Conservation (phyloP, 1,140 invertebrate genomes). For the Drosophila albomicans region DNA sequence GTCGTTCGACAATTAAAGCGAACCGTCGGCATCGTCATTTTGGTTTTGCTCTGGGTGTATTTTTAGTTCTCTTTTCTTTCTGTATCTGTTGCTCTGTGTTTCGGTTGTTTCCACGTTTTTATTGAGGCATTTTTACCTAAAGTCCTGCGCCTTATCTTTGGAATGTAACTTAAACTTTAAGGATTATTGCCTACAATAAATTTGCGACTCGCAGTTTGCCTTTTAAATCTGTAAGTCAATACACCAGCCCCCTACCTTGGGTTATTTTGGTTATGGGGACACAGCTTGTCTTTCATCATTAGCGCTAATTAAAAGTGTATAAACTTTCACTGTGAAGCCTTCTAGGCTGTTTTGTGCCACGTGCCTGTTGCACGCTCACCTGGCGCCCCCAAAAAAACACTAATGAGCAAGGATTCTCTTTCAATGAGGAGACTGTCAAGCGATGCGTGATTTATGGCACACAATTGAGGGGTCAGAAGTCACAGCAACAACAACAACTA, state of each 20-base stretch:
- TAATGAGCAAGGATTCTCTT: conserved; percentile 41
- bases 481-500: conserved; percentile 43
- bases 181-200: conserved; percentile 84
- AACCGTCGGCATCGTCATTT: conserved; percentile 35
- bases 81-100: background rate
- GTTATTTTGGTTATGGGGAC: background rate
- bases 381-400: conserved; percentile 33
- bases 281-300: conserved; percentile 69
- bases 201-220: conserved; percentile 56
- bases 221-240: conserved; percentile 72
- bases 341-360: conserved; percentile 39
- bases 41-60: conserved; percentile 24
- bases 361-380: conserved; percentile 63
- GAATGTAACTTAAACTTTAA: conserved; percentile 84
- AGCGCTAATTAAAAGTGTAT: conserved; percentile 82
- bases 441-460: conserved; percentile 72
- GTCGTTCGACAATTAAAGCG: conserved; percentile 47
- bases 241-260: conserved; percentile 10
- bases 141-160: conserved; percentile 70
- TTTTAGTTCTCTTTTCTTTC: background rate
- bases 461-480: conserved; percentile 65
- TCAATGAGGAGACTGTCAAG: conserved; percentile 39
- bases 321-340: conserved; percentile 72
- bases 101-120: conserved; percentile 55
- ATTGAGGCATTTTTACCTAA: conserved; percentile 60